These are phyloP conservation scores for Platyscapa corneri DNA, from an alignment of 1,140 invertebrate genomes.

Conservation along the genomic window DNA sequence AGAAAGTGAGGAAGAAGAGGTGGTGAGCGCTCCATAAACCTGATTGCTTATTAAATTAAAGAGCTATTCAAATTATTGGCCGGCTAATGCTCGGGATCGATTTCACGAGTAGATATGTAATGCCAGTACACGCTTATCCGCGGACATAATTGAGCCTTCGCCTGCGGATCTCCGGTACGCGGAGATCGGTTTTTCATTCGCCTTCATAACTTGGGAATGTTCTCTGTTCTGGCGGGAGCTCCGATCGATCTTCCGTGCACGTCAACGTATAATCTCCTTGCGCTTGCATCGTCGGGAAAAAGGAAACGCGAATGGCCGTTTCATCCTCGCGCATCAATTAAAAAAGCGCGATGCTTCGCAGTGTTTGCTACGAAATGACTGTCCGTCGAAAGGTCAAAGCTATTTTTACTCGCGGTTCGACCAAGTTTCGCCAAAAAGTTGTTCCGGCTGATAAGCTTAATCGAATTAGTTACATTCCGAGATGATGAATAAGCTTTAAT, in stretches of 20 bases:
- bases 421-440: no score
- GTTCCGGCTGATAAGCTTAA: no score
- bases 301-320: no score
- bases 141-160: background rate
- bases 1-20: background rate
- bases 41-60: slow-evolving; percentile 43
- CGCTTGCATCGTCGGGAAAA: background rate
- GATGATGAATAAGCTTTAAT: no score
- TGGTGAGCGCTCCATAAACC: background rate
- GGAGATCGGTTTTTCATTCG: background rate
- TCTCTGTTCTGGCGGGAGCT: background rate
- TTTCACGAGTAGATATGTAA: background rate
- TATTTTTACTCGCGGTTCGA: no score
- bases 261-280: background rate
- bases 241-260: background rate
- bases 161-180: background rate
- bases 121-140: background rate
- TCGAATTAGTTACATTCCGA: no score
- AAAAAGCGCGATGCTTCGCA: no score
- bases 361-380: no score
- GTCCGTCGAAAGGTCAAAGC: no score
- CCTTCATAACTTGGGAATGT: background rate
- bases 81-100: slow-evolving; percentile 10
- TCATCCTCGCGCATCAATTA: no score
- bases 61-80: background rate